phyloP scores from a whole-genome alignment of 2,888 invertebrate species.

The Amiota communis region DNA sequence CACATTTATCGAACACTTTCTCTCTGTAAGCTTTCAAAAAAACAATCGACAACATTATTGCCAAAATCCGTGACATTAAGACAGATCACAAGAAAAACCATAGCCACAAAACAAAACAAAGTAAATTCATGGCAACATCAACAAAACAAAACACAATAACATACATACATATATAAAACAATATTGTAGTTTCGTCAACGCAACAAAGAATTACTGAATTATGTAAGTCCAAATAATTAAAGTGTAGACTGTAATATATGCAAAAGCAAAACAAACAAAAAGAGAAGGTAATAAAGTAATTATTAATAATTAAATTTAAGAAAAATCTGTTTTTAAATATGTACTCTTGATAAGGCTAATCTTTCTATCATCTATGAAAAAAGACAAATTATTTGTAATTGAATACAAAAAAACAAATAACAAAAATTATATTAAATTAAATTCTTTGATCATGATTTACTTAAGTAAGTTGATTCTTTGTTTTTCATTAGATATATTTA shows the following conservation, averaged over 20 bases:
- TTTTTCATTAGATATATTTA: neutral
- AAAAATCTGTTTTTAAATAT: too few relatives aligned
- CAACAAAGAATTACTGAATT: slow-evolving; percentile 21
- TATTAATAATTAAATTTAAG: too few relatives aligned
- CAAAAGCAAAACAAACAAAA: slow-evolving; percentile 12
- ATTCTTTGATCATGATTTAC: neutral
- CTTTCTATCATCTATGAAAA: too few relatives aligned
- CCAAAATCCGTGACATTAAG: slow-evolving; percentile 4
- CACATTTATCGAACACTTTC: slow-evolving; percentile 9
- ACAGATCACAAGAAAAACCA: too few relatives aligned
- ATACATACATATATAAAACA: too few relatives aligned
- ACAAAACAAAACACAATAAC: neutral
- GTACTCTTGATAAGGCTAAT: too few relatives aligned
- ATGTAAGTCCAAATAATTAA: slow-evolving; percentile 27
- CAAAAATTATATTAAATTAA: too few relatives aligned
- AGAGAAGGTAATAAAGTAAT: too few relatives aligned
- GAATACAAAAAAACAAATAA: too few relatives aligned
- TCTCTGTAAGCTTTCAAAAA: slow-evolving; percentile 17
- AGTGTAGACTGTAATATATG: slow-evolving; percentile 17
- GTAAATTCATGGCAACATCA: neutral
- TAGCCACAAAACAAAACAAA: too few relatives aligned
- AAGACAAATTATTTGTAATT: too few relatives aligned
- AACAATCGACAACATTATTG: neutral
- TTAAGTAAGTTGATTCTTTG: neutral
- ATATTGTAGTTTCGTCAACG: slow-evolving; percentile 14